Base-by-base conservation (phyloP, 2,113 vertebrate genomes). In the Donacobius atricapilla region DNA sequence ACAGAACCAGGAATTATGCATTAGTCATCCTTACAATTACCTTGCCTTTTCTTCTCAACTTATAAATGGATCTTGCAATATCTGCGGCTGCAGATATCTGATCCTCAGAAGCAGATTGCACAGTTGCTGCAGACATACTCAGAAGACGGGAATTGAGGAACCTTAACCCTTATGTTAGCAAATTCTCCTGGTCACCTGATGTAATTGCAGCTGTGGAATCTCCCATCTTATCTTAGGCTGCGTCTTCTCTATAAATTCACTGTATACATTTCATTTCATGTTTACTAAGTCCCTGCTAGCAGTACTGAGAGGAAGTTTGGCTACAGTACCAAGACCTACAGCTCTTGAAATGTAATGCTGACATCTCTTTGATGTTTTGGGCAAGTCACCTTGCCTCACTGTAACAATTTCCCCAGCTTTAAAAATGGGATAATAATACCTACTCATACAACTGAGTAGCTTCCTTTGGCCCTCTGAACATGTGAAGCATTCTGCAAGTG, bases 21-120 rank as follows among this genome's bases (percentile, higher is more conserved):
- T 96, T 95, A 95, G 56, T 96, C 95, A 96, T 75, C 81, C 77
- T 79, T 79, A 60, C 35, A 84, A 96, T 94, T 94, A 89, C 65
- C 31, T 19, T 87, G 45, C 40, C 44, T 87, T 91, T 91, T 89
- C 72, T 96, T 89, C 81, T 96, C 73, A 78, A 84, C 84, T 95
- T 87, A 22, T 63, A 77, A 87, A 84, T 87, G 61, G 11, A 82
- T 96, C 82, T 97, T 82, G 87, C 90, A 93, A 89, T 93, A 78
- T 82, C 81, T 85, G 69, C 30, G 31, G 73, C 56, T 75, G 51
- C 35, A 68, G 72, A 77, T 91, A 97, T 64, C 93, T 95, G 87
- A 96, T 97, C 69, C 51, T 71, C 69, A 71, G 81, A 78, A 68
- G 64, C 27, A 91, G 90, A 68, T 96, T 96, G 78, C 70, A 82